These are phyloP conservation scores for Drymonia ruficornis DNA, from an alignment of 2,888 invertebrate species.

Conservation along the genomic window DNA sequence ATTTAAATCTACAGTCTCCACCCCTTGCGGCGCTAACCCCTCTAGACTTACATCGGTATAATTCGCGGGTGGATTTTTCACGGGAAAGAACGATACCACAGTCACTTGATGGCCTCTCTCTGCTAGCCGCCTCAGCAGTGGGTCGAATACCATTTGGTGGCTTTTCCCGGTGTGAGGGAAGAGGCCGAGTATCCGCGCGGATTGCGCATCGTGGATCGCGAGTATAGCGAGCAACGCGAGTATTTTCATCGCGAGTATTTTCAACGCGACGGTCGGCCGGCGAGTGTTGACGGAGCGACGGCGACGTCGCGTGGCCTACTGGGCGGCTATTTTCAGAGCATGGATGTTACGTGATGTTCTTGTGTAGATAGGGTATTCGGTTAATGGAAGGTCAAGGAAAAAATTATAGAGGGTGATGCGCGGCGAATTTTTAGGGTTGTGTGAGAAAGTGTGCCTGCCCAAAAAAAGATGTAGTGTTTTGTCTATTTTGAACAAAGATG, in stretches of 20 bases:
- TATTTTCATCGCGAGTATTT: slow-evolving; percentile 57
- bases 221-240: slow-evolving; percentile 44
- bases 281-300: slow-evolving; percentile 24
- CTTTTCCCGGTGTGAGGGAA: slow-evolving; percentile 86
- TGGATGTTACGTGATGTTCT: slow-evolving; percentile 22
- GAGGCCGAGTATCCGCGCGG: slow-evolving; percentile 82
- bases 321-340: slow-evolving; percentile 42
- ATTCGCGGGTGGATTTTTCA: slow-evolving; percentile 71
- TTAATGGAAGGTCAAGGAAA: not conserved
- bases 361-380: slow-evolving; percentile 4
- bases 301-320: slow-evolving; percentile 6
- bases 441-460: too few species aligned
- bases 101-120: slow-evolving; percentile 86
- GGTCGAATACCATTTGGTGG: slow-evolving; percentile 86
- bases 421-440: too few species aligned
- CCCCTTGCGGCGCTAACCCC: slow-evolving; percentile 61
- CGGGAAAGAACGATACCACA: slow-evolving; percentile 85
- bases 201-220: slow-evolving; percentile 49
- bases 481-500: too few species aligned
- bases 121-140: slow-evolving; percentile 81
- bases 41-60: slow-evolving; percentile 74
- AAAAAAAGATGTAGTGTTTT: too few species aligned
- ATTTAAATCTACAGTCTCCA: slow-evolving; percentile 63
- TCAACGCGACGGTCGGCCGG: slow-evolving; percentile 54
- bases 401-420: not conserved